A percentile compares a stretch with the other conserved stretches of the same genome.
phyloP scores from a whole-genome alignment of 2,888 invertebrate species.

The Campaea margaritaria region DNA sequence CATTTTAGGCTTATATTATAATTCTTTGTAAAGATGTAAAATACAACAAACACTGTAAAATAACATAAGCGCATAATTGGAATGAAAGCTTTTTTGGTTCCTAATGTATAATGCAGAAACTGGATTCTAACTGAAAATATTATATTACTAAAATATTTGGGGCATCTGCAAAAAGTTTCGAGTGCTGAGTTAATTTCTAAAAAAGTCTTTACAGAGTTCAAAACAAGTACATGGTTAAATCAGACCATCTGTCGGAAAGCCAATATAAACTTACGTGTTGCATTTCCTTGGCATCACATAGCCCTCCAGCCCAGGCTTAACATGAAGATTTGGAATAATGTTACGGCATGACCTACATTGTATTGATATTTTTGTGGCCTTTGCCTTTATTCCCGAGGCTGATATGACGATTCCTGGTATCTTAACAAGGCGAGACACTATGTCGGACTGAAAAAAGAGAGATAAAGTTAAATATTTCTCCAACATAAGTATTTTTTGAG shows the following conservation, averaged over 20 bases:
- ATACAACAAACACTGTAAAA: too few species aligned
- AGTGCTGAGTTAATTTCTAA: too few species aligned
- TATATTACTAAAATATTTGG: neutral
- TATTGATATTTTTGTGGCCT: conserved; percentile 97
- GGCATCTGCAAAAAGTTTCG: too few species aligned
- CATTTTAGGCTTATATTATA: too few species aligned
- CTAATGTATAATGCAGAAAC: neutral
- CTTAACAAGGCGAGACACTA: conserved; percentile 96
- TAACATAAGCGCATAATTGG: too few species aligned
- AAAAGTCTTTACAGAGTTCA: too few species aligned
- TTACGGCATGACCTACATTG: conserved; percentile 98
- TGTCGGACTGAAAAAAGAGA: conserved; percentile 89
- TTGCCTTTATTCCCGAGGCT: conserved; percentile 96
- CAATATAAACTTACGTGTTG: conserved; percentile 88
- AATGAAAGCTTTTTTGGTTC: too few species aligned
- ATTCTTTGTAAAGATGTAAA: too few species aligned
- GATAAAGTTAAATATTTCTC: neutral
- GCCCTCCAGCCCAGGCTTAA: conserved; percentile 98
- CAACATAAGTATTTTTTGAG: too few species aligned
- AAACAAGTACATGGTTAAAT: neutral
- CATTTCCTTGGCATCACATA: conserved; percentile 98
- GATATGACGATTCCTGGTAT: conserved; percentile 98
- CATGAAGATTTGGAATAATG: conserved; percentile 93
- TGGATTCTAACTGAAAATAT: neutral
- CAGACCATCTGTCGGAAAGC: neutral